Conservation (phyloP, 2,888 invertebrate species). For the Plebejus anna region DNA sequence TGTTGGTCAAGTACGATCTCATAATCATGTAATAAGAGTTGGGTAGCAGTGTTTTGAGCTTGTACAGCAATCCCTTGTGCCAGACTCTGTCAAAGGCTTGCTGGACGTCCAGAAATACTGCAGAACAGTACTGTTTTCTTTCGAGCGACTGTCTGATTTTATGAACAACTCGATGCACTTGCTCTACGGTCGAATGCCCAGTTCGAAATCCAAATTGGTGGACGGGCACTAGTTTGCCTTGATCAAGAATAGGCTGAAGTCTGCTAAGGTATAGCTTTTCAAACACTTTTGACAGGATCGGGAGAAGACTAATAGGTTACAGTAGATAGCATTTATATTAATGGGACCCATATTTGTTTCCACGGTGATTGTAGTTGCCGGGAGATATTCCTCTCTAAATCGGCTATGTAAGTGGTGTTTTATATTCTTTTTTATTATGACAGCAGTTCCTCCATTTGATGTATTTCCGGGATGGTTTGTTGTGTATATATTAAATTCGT, state of each 20-base stretch:
- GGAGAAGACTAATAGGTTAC: background rate
- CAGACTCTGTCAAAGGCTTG: no score
- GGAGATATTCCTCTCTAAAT: background rate
- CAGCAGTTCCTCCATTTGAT: background rate
- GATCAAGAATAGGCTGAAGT: background rate
- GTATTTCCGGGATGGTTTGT: background rate
- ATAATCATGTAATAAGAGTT: no score
- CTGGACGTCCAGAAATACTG: background rate
- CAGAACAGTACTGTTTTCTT: background rate
- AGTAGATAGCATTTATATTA: background rate
- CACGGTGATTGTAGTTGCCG: background rate
- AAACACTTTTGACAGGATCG: background rate
- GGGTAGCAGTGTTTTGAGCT: no score
- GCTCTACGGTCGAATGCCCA: no score
- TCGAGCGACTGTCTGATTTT: background rate
- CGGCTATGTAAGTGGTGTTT: background rate
- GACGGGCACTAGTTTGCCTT: background rate
- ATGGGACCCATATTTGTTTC: background rate
- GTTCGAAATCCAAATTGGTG: background rate
- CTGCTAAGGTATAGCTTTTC: background rate
- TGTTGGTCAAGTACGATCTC: no score
- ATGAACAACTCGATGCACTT: background rate
- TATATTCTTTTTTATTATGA: background rate
- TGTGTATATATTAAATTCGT: background rate
- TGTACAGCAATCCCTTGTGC: no score